Evolutionary conservation across 2,113 vertebrate genomes (phyloP).

Genomic region (Gymnobelideus leadbeateri): DNA sequence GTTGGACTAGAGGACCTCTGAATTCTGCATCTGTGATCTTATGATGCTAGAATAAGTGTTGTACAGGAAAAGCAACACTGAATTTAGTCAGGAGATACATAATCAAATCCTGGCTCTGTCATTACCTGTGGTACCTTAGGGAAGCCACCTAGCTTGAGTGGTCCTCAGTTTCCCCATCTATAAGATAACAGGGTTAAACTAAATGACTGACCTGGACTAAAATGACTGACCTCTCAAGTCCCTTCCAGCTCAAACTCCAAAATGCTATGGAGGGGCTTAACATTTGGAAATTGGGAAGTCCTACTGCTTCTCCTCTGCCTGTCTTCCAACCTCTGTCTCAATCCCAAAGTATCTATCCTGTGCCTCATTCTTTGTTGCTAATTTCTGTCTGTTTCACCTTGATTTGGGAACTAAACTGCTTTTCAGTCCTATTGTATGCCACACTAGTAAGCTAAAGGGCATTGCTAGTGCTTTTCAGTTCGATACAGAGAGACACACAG

Average conservation of each 20-base stretch:
- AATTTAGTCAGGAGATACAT: not conserved
- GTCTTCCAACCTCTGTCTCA: not conserved
- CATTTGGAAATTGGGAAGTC: not conserved
- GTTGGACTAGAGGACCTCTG: not conserved
- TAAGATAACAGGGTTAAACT: not conserved
- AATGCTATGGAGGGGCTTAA: not conserved
- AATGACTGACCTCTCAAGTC: not conserved
- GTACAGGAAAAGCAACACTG: not conserved
- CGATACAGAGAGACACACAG: conserved; percentile 31
- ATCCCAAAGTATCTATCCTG: not conserved
- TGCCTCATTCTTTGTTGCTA: conserved; percentile 31
- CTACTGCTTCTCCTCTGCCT: not conserved
- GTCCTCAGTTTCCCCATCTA: not conserved
- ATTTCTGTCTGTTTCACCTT: conserved; percentile 57
- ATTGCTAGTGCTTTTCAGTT: conserved; percentile 46
- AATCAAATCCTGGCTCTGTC: not conserved
- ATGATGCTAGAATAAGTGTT: not conserved
- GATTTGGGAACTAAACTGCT: conserved; percentile 49
- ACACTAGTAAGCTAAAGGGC: conserved; percentile 68
- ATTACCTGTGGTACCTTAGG: not conserved
- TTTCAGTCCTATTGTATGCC: conserved; percentile 70
- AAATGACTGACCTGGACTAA: not conserved
- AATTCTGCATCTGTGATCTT: not conserved
- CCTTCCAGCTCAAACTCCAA: not conserved
- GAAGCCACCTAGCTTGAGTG: not conserved